Percentiles rank a stretch among this genome's conserved stretches.
phyloP scores from a whole-genome alignment of 1,140 invertebrate species.

The Drosophila cardini region DNA sequence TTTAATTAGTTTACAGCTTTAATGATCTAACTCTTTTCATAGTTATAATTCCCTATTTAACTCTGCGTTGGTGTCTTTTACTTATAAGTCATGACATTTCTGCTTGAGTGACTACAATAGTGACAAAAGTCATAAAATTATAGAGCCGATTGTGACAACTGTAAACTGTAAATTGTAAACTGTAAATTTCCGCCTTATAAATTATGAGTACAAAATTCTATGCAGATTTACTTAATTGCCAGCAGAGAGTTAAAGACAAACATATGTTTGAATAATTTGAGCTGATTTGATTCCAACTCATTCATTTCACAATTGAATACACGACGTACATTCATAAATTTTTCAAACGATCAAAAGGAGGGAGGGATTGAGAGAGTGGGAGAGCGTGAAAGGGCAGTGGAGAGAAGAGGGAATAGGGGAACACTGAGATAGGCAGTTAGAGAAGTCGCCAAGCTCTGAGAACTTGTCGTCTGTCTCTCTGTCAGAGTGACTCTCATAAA shows the following conservation, averaged over 20 bases:
- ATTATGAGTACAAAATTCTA: conserved; percentile 48
- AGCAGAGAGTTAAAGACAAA: conserved; percentile 24
- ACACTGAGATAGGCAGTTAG: conserved; percentile 23
- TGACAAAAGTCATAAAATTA: background rate
- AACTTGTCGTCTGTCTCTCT: background rate
- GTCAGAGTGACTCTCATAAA: conserved; percentile 33
- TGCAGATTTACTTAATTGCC: conserved; percentile 71
- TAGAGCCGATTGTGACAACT: conserved; percentile 15
- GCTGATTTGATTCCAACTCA: conserved; percentile 54
- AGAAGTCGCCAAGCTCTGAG: conserved; percentile 3
- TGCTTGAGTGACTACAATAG: conserved; percentile 17
- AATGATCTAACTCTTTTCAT: no score
- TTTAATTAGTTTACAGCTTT: no score
- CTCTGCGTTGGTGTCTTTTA: background rate
- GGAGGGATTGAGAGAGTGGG: background rate
- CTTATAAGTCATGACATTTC: background rate
- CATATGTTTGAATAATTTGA: conserved; percentile 65
- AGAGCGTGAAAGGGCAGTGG: background rate
- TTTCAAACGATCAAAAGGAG: background rate
- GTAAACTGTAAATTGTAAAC: conserved; percentile 18
- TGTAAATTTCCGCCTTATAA: conserved; percentile 50
- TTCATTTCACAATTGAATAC: conserved; percentile 45
- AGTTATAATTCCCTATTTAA: background rate
- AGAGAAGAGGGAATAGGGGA: background rate
- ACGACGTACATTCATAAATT: conserved; percentile 54